A percentile compares a stretch with the other conserved stretches of the same genome.
Evolutionary conservation across 2,797 vertebrate genomes (phyloP).

Genomic region (Schizopygopsis pylzovi): DNA sequence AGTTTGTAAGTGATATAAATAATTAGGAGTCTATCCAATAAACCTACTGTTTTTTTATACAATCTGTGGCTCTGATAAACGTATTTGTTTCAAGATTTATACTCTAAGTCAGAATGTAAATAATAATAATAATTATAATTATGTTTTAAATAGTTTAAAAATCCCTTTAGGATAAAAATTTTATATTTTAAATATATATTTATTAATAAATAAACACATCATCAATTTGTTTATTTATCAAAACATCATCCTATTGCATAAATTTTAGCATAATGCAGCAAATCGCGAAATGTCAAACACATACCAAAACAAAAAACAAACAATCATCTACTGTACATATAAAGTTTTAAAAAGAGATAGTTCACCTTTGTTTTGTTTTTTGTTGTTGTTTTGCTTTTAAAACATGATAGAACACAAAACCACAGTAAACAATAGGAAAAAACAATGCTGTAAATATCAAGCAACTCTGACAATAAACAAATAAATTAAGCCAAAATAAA

Average conservation of each 20-base stretch:
- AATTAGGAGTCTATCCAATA: neutral
- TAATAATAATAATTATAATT: neutral
- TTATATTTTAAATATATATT: neutral
- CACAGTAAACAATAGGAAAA: neutral
- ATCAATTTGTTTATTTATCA: too few species aligned
- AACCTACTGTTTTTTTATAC: neutral
- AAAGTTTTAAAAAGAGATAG: too few species aligned
- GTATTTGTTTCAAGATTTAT: neutral
- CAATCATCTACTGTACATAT: too few species aligned
- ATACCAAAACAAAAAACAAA: too few species aligned
- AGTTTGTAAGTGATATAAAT: constrained; percentile 3
- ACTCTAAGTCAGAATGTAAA: neutral
- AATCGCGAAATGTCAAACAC: neutral
- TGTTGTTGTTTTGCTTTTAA: too few species aligned
- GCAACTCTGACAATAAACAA: too few species aligned
- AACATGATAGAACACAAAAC: too few species aligned
- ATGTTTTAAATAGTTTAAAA: neutral
- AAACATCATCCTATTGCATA: neutral
- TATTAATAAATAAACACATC: too few species aligned
- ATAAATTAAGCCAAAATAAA: neutral
- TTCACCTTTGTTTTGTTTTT: too few species aligned
- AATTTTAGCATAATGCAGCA: neutral
- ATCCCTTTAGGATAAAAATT: neutral
- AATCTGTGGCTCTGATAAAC: neutral
- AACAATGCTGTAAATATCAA: neutral